phyloP scores from a whole-genome alignment of 2,888 invertebrate genomes.

The Cordilura impudica region DNA sequence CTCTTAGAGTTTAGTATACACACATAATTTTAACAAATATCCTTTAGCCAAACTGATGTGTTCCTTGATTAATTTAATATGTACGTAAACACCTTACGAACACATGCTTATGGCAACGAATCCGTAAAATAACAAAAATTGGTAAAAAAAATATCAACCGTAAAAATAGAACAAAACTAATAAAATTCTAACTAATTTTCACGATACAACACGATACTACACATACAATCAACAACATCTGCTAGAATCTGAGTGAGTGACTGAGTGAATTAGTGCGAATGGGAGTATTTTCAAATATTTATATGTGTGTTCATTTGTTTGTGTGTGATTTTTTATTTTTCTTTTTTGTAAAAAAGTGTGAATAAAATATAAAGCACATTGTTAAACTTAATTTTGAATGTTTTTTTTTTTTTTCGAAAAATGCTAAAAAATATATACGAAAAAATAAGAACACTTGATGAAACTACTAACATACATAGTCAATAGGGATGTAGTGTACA shows the following conservation, averaged over 20 bases:
- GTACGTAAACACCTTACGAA: slow-evolving; percentile 15
- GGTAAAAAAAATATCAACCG: background rate
- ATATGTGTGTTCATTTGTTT: background rate
- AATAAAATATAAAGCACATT: slow-evolving; percentile 21
- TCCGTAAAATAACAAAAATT: background rate
- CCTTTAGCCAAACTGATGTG: background rate
- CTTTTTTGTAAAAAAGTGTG: background rate
- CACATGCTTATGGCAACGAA: slow-evolving; percentile 25
- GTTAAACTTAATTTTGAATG: slow-evolving; percentile 48
- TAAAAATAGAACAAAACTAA: background rate
- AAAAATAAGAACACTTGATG: slow-evolving; percentile 24
- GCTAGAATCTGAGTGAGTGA: slow-evolving; percentile 19
- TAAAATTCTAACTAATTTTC: slow-evolving; percentile 23
- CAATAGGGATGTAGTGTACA: background rate
- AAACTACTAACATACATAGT: slow-evolving; percentile 7
- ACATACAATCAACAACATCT: slow-evolving; percentile 50
- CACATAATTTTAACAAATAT: background rate
- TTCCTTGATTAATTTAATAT: slow-evolving; percentile 27
- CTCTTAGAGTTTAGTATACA: too few species aligned
- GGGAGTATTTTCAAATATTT: background rate
- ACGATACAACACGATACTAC: slow-evolving; percentile 3
- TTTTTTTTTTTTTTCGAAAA: too few species aligned
- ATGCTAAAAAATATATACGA: background rate
- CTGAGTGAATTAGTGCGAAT: slow-evolving; percentile 12
- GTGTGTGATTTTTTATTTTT: background rate